These are phyloP conservation scores for Engystomops pustulosus DNA, from an alignment of 2,113 vertebrate genomes.

Conservation along the genomic window DNA sequence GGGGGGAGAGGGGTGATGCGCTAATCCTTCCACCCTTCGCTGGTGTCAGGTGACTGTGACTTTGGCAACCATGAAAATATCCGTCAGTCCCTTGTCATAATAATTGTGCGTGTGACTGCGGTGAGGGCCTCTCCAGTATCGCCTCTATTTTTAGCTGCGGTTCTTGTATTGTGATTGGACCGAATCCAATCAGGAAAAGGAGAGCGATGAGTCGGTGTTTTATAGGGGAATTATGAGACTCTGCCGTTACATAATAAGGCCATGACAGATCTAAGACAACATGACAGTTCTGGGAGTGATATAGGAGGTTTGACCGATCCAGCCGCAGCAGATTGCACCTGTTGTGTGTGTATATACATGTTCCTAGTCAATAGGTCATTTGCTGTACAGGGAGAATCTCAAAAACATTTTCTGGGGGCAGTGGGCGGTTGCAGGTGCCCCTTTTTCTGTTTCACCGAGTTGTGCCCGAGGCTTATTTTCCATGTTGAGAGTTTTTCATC, in stretches of 20 bases:
- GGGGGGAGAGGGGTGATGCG: not conserved
- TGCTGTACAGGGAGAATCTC: too few relatives aligned
- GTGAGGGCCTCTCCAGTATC: not conserved
- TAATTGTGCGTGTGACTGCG: not conserved
- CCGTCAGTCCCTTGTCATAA: not conserved
- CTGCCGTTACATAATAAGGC: not conserved
- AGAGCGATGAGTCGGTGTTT: not conserved
- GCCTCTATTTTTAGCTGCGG: conserved; percentile 33
- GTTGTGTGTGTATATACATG: too few relatives aligned
- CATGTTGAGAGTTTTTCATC: not conserved
- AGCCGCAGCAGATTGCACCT: too few relatives aligned
- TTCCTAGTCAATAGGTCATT: too few relatives aligned
- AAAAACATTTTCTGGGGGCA: too few relatives aligned
- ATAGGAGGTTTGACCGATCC: too few relatives aligned
- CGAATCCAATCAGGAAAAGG: not conserved
- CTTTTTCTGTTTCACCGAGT: too few relatives aligned
- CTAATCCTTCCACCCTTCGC: not conserved
- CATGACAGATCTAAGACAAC: too few relatives aligned
- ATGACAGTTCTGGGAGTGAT: too few relatives aligned
- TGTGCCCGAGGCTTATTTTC: too few relatives aligned
- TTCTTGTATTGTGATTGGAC: not conserved
- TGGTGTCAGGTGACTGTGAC: not conserved
- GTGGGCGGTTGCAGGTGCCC: too few relatives aligned
- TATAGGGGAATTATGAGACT: not conserved
- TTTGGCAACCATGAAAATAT: not conserved